Base-by-base conservation (phyloP, 2,113 vertebrate genomes). In the Asarcornis scutulata region DNA sequence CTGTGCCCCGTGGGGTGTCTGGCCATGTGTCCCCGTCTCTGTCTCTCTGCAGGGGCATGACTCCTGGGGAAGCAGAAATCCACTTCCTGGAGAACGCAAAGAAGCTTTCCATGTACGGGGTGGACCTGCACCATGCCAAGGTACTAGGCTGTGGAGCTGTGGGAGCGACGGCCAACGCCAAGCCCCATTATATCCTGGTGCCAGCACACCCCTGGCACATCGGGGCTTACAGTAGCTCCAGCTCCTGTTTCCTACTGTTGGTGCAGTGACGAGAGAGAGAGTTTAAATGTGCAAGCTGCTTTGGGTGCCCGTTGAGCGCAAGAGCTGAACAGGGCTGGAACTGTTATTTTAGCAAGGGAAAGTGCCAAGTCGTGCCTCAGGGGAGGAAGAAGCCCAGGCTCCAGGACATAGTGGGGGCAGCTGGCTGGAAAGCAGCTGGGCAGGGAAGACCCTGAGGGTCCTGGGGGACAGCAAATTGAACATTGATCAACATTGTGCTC, bases 71-170 rank as follows among this genome's bases (percentile, higher is more conserved):
- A 96, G 99, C 99, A 4, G 99, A 99, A 98, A 99, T 99, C 83
- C 99, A 99, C 96, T 99, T 99, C 94, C 98, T 99, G 89, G 99
- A 99, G 97, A 99, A 99, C 0, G 99, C 99, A 32, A 99, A 99
- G 98, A 99, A 99, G 96, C 98, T 99, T 59, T 99, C 99, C 86
- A 99, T 99, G 99, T 99, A 99, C 0, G 99, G 99, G 36, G 99
- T 99, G 34, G 99, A 99, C 97, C 98, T 99, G 68, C 99, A 99
- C 95, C 99, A 99, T 0, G 99, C 99, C 81, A 99, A 99, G 99
- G 99, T 99, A 98, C 1, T 4, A 66, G 46, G 13, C n/a, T 2
- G 0, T 21, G 46, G n/a, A 22, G 20, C 63, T 83, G 58, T 34
- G 56, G 21, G 50, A 44, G 48, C 0, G 0, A 7, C 8, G 69